Conservation (phyloP, 2,113 vertebrate species). For the Heterotis niloticus region DNA sequence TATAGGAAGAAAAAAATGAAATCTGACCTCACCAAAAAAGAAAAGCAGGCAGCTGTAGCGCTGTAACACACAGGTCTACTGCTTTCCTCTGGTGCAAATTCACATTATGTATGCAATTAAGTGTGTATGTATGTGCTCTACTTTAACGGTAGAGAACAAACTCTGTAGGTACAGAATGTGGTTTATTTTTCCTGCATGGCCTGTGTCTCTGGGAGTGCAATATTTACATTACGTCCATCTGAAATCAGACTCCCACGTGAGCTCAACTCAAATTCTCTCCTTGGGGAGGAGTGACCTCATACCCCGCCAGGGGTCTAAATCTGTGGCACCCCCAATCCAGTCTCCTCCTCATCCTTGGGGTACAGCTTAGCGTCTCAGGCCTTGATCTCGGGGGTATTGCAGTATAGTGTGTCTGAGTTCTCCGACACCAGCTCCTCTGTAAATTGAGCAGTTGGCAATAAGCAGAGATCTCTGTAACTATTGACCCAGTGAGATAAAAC, state of each 20-base stretch:
- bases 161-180: too few species aligned
- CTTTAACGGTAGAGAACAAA: too few species aligned
- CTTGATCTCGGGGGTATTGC: constrained; percentile 83
- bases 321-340: constrained; percentile 29
- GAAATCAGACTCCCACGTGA: constrained; percentile 25
- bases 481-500: background rate
- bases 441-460: background rate
- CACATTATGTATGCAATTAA: constrained; percentile 41
- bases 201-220: constrained; percentile 26
- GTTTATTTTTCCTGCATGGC: too few species aligned
- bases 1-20: constrained; percentile 15
- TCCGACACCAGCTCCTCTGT: constrained; percentile 88
- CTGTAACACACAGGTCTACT: constrained; percentile 62
- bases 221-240: constrained; percentile 12
- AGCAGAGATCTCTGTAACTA: background rate
- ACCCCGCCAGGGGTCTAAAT: constrained; percentile 44
- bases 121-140: constrained; percentile 21
- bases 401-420: constrained; percentile 85
- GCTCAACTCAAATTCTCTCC: constrained; percentile 52
- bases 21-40: constrained; percentile 53
- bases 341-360: constrained; percentile 2
- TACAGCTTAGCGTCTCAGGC: constrained; percentile 65
- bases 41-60: constrained; percentile 69
- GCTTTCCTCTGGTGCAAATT: constrained; percentile 53
- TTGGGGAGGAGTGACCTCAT: constrained; percentile 54